Percentiles rank a stretch among this genome's conserved stretches.
Evolutionary conservation across 2,113 vertebrate species (phyloP).

Genomic region (Microtus pennsylvanicus): DNA sequence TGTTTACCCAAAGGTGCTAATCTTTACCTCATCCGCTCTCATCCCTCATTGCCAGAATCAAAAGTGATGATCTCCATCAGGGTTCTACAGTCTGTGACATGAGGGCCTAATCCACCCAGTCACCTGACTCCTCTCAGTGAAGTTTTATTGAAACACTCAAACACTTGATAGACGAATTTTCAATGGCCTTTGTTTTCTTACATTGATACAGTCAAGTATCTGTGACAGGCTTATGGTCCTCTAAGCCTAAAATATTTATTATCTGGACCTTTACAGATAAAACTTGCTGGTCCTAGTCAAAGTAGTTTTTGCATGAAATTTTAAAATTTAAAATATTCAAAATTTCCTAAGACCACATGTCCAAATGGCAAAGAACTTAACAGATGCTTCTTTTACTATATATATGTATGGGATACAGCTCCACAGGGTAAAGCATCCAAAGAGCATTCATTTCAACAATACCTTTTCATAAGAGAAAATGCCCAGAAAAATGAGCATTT

Average conservation of each 20-base stretch:
- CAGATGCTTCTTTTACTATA: background rate
- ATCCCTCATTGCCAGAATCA: background rate
- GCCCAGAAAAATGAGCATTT: background rate
- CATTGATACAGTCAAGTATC: background rate
- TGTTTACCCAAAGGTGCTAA: background rate
- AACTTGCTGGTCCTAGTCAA: background rate
- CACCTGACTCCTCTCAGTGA: background rate
- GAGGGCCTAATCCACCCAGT: background rate
- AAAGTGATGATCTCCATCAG: background rate
- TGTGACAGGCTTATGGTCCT: background rate
- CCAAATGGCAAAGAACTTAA: background rate
- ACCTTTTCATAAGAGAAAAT: background rate
- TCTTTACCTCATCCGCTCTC: background rate
- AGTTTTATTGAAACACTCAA: conserved; percentile 15
- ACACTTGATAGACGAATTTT: background rate
- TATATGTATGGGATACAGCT: background rate
- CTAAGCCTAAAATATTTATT: background rate
- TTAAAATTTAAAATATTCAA: background rate
- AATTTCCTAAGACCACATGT: background rate
- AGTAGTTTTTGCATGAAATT: background rate
- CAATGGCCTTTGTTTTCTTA: background rate
- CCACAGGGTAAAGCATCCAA: accelerated
- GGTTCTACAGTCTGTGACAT: background rate
- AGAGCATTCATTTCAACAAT: background rate
- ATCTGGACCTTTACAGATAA: background rate